phyloP scores from a whole-genome alignment of 2,888 invertebrate species.

The Melipona beecheii region DNA sequence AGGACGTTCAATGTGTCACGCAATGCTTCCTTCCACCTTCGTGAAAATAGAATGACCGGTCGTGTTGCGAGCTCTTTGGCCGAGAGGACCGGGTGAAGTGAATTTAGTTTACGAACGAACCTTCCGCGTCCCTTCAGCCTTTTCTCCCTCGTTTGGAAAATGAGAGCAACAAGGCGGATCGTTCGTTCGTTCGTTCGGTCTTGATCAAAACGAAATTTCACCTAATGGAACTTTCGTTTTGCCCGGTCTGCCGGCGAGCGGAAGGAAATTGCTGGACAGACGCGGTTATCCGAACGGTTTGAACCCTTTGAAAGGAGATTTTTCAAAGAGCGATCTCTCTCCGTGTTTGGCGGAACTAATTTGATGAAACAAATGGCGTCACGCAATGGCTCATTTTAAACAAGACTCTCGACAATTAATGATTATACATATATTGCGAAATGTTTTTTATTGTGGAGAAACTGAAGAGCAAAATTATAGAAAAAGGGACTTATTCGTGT shows the following conservation, averaged over 20 bases:
- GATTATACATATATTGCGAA: no score
- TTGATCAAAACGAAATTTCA: slow-evolving; percentile 44
- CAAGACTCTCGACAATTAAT: no score
- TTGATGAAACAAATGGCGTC: not conserved
- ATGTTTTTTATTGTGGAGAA: no score
- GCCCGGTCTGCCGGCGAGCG: slow-evolving; percentile 9
- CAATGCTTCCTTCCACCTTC: slow-evolving; percentile 23
- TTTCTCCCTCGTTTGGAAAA: slow-evolving; percentile 3
- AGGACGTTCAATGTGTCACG: slow-evolving; percentile 42
- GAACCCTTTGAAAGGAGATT: not conserved
- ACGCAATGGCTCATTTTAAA: no score
- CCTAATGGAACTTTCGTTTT: slow-evolving; percentile 44
- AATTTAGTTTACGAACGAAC: slow-evolving; percentile 30
- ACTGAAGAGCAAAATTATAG: no score
- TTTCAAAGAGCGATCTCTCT: not conserved
- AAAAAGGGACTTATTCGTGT: no score
- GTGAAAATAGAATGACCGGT: slow-evolving; percentile 35
- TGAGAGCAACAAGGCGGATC: slow-evolving; percentile 39
- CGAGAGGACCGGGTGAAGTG: slow-evolving; percentile 24
- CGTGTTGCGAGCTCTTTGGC: slow-evolving; percentile 39
- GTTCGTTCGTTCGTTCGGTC: slow-evolving; percentile 5
- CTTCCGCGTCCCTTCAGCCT: not conserved
- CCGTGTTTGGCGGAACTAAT: not conserved
- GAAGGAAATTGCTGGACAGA: slow-evolving; percentile 13
- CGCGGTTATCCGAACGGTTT: not conserved